A percentile compares a stretch with the other conserved stretches of the same genome.
phyloP scores from a whole-genome alignment of 2,888 invertebrate species.

The Luffia ferchaultella region DNA sequence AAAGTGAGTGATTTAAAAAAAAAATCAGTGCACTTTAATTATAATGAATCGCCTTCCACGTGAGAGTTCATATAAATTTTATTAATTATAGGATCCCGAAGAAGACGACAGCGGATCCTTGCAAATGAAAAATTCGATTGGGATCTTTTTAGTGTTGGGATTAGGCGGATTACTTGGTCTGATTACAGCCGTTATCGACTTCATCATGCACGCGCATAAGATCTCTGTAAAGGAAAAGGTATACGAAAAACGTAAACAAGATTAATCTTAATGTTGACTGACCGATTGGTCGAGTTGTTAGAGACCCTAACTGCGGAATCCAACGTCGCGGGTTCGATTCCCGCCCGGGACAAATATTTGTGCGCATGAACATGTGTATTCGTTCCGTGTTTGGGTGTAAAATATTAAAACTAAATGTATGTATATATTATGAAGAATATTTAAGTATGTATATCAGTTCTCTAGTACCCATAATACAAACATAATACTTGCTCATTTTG shows the following conservation, averaged over 20 bases:
- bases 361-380: too few relatives aligned
- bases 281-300: too few relatives aligned
- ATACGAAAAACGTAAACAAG: slow-evolving; percentile 6
- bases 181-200: slow-evolving; percentile 81
- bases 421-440: too few relatives aligned
- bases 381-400: background rate
- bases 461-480: too few relatives aligned
- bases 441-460: too few relatives aligned
- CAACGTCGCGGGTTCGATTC: too few relatives aligned
- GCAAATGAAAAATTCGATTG: slow-evolving; percentile 88
- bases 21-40: too few relatives aligned
- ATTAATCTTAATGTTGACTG: too few relatives aligned
- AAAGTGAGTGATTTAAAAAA: background rate
- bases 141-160: slow-evolving; percentile 87
- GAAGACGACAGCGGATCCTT: slow-evolving; percentile 64
- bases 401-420: background rate
- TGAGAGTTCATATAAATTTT: background rate
- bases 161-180: slow-evolving; percentile 76
- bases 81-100: slow-evolving; percentile 14
- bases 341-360: too few relatives aligned
- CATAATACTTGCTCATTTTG: too few relatives aligned
- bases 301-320: too few relatives aligned
- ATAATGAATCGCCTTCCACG: too few relatives aligned
- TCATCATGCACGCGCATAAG: slow-evolving; percentile 83
- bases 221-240: slow-evolving; percentile 82